phyloP scores from a whole-genome alignment of 2,797 vertebrate species.

The Alosa sapidissima region DNA sequence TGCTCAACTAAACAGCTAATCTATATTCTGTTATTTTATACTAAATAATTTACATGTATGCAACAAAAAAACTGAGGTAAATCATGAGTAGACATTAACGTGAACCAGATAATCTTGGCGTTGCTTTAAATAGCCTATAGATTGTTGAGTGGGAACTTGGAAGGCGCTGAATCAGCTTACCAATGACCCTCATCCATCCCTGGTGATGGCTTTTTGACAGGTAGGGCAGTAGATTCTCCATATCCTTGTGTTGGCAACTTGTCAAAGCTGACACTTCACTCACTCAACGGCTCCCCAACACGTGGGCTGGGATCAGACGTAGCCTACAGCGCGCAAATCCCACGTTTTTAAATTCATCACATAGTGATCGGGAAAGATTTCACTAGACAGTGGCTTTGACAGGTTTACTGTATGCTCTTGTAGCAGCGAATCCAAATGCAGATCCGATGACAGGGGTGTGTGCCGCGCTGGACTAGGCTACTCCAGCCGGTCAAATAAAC shows the following conservation, averaged over 20 bases:
- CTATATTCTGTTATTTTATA: background rate
- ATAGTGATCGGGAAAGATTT: background rate
- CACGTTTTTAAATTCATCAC: background rate
- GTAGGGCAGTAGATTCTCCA: slow-evolving; percentile 44
- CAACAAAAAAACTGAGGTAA: background rate
- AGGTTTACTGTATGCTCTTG: background rate
- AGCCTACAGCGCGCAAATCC: background rate
- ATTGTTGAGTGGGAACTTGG: background rate
- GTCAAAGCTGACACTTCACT: background rate
- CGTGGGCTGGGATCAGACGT: background rate
- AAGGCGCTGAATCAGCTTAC: slow-evolving; percentile 54
- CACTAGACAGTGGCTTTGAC: background rate
- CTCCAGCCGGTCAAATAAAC: background rate
- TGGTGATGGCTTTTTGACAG: slow-evolving; percentile 67
- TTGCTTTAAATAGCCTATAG: background rate
- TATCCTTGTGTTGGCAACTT: background rate
- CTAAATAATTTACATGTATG: background rate
- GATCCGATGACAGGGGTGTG: background rate
- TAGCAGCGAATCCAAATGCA: background rate
- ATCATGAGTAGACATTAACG: background rate
- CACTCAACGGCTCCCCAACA: background rate
- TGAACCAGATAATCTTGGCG: background rate
- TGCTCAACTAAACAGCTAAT: background rate
- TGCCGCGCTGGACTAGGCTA: background rate
- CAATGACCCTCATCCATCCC: slow-evolving; percentile 71